phyloP scores from a whole-genome alignment of 2,888 invertebrate genomes.

The Cephalotes varians region DNA sequence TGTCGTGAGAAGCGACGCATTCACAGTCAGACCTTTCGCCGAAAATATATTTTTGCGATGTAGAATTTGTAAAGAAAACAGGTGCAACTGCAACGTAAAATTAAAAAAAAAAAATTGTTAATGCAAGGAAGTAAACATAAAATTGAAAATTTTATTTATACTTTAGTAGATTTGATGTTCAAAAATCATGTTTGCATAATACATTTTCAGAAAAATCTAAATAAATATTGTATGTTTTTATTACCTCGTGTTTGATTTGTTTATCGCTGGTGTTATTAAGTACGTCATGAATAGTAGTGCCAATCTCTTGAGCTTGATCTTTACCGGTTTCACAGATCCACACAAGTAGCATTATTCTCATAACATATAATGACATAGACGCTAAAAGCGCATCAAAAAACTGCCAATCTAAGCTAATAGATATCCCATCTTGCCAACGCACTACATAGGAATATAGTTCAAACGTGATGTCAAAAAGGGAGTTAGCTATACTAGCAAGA shows the following conservation, averaged over 20 bases:
- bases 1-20: not conserved
- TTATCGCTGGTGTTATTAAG: not conserved
- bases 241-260: not conserved
- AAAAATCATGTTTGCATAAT: not conserved
- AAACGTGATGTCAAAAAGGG: not conserved
- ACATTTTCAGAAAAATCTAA: not conserved
- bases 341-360: not conserved
- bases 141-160: not conserved
- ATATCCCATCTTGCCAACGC: not conserved
- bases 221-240: not conserved
- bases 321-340: not conserved
- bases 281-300: not conserved
- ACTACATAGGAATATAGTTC: not conserved
- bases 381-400: not conserved
- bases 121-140: not conserved
- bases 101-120: not conserved
- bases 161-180: not conserved
- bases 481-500: not conserved
- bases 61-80: not conserved
- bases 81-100: not conserved
- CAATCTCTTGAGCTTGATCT: not conserved
- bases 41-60: not conserved
- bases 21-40: not conserved
- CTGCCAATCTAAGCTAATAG: not conserved
- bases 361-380: not conserved